These are phyloP conservation scores for Acronicta aceris DNA, from an alignment of 2,888 invertebrate genomes.

Conservation along the genomic window DNA sequence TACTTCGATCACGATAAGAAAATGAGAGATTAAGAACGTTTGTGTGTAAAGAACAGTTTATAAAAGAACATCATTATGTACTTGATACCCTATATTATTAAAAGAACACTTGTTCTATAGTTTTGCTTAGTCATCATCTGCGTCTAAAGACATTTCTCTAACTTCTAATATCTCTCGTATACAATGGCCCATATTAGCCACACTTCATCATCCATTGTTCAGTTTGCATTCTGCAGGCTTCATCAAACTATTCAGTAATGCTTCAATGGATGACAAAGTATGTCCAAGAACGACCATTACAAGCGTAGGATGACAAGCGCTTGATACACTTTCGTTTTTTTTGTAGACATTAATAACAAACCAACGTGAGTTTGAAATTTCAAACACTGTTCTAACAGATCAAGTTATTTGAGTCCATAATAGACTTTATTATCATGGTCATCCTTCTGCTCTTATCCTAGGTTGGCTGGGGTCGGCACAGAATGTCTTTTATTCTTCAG, in stretches of 20 bases:
- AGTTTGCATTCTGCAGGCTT: not conserved
- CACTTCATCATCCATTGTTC: slow-evolving; percentile 14
- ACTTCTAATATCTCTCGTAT: slow-evolving; percentile 27
- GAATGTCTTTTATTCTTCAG: no score
- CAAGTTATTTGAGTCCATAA: not conserved
- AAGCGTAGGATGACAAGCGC: slow-evolving; percentile 35
- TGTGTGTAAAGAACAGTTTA: no score
- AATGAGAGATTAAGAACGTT: not conserved
- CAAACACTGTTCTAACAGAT: slow-evolving; percentile 2
- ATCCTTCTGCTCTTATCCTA: no score
- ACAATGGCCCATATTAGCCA: slow-evolving; percentile 27
- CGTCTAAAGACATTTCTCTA: slow-evolving; percentile 40
- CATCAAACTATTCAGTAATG: slow-evolving; percentile 9
- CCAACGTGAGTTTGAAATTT: slow-evolving; percentile 24
- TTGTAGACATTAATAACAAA: slow-evolving; percentile 24
- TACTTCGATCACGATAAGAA: slow-evolving; percentile 1
- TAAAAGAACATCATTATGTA: slow-evolving; percentile 20
- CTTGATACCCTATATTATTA: slow-evolving; percentile 22
- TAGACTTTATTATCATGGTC: no score
- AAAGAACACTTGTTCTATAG: slow-evolving; percentile 25
- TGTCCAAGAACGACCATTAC: slow-evolving; percentile 8
- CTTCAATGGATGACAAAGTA: slow-evolving; percentile 11
- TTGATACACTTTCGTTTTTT: slow-evolving; percentile 48
- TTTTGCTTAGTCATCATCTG: slow-evolving; percentile 33
- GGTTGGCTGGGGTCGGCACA: no score